A percentile compares a stretch with the other conserved stretches of the same genome.
Evolutionary conservation across 2,113 vertebrate species (phyloP).

Genomic region (Macaca nemestrina): DNA sequence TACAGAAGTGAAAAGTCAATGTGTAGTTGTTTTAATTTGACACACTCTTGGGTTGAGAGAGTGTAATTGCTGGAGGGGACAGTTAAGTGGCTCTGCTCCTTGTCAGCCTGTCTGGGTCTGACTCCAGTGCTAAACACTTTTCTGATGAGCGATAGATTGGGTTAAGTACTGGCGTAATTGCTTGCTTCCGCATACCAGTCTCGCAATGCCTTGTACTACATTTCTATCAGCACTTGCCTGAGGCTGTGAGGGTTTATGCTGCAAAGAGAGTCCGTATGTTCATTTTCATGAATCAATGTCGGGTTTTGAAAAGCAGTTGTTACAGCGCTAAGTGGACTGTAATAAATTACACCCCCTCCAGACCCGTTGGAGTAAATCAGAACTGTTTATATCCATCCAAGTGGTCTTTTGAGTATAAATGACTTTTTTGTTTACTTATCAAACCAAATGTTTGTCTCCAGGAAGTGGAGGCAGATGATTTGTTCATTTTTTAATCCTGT

Average conservation of each 20-base stretch:
- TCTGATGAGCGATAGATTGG: constrained; percentile 89
- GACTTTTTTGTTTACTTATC: constrained; percentile 67
- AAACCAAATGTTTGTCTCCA: constrained; percentile 42
- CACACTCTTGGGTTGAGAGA: constrained; percentile 82
- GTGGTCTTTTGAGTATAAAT: constrained; percentile 69
- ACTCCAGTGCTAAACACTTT: constrained; percentile 87
- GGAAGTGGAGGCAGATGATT: constrained; percentile 41
- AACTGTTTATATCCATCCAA: constrained; percentile 57
- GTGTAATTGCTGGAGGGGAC: constrained; percentile 87
- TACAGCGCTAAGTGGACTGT: constrained; percentile 82
- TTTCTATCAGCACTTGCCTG: constrained; percentile 91
- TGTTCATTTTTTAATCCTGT: constrained; percentile 56
- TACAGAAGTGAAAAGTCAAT: constrained; percentile 88
- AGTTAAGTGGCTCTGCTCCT: constrained; percentile 87
- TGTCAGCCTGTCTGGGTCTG: constrained; percentile 86
- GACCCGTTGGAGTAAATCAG: constrained; percentile 77
- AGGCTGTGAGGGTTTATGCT: constrained; percentile 87
- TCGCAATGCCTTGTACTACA: constrained; percentile 93
- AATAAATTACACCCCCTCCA: constrained; percentile 81
- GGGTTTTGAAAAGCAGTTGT: constrained; percentile 85
- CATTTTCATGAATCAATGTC: constrained; percentile 84
- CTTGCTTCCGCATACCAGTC: constrained; percentile 84
- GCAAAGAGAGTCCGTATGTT: constrained; percentile 77
- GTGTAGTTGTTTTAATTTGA: constrained; percentile 88
- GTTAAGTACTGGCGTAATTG: constrained; percentile 95